These are phyloP conservation scores for Hyperopisus bebe DNA, from an alignment of 2,113 vertebrate genomes.

Conservation along the genomic window DNA sequence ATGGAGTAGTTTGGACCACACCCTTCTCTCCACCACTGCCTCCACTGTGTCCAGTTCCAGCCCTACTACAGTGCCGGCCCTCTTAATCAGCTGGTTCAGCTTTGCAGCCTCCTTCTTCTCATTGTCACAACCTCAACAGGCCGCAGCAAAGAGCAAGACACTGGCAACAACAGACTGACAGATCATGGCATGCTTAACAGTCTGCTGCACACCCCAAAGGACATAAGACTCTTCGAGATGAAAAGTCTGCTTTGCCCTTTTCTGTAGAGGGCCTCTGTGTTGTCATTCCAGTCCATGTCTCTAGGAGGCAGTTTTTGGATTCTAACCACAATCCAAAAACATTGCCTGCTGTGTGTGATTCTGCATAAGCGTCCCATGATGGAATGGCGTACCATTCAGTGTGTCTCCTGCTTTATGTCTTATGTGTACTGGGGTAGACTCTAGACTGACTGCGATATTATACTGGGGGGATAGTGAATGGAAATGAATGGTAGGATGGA, in stretches of 20 bases:
- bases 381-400: neutral
- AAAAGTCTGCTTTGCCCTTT: neutral
- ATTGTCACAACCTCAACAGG: neutral
- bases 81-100: neutral
- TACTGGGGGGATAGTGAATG: neutral
- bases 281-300: neutral
- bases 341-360: neutral
- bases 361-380: neutral
- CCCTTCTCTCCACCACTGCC: neutral
- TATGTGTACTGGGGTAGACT: neutral
- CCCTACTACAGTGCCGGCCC: neutral
- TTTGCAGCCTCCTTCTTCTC: neutral
- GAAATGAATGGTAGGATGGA: neutral
- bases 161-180: neutral
- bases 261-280: neutral
- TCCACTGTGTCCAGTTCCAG: neutral
- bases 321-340: neutral
- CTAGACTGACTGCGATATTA: neutral
- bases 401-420: neutral
- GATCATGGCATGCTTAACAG: neutral
- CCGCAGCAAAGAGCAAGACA: neutral
- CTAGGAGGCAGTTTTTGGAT: neutral
- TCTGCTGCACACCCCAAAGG: neutral
- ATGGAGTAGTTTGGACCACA: neutral
- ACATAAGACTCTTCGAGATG: neutral